A percentile compares a stretch with the other conserved stretches of the same genome.
Conservation (phyloP, 37 sponge, comb jelly and placozoan genomes). For the Oopsacas minuta region DNA sequence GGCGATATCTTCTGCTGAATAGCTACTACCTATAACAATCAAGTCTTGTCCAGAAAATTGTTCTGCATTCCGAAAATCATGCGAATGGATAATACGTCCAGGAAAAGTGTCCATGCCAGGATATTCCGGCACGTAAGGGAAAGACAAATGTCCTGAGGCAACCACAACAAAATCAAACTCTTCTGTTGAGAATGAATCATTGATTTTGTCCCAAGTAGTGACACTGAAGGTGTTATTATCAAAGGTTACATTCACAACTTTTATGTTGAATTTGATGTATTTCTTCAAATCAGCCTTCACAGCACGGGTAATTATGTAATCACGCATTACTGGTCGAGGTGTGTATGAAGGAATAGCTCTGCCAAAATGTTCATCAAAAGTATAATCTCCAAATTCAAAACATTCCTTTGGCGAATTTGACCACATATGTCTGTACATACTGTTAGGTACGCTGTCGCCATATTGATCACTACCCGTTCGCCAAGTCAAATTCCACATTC, state of each 20-base stretch:
- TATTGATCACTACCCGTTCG: slow-evolving; percentile 26
- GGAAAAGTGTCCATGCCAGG: slow-evolving; percentile 27
- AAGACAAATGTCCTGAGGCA: slow-evolving; percentile 33
- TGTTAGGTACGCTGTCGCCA: slow-evolving; percentile 23
- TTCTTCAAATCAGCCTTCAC: background rate
- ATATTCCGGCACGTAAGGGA: slow-evolving; percentile 28
- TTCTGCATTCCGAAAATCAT: slow-evolving; percentile 36
- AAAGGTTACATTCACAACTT: slow-evolving; percentile 17
- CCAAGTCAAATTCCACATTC: slow-evolving; percentile 30
- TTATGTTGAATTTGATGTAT: slow-evolving; percentile 17
- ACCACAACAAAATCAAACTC: slow-evolving; percentile 33
- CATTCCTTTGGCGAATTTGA: slow-evolving; percentile 36
- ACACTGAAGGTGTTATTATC: slow-evolving; percentile 18
- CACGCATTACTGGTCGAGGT: slow-evolving; percentile 25
- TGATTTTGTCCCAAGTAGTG: background rate
- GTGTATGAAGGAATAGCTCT: slow-evolving; percentile 32
- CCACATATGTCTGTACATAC: slow-evolving; percentile 35
- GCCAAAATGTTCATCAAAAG: slow-evolving; percentile 35
- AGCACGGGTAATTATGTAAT: slow-evolving; percentile 29
- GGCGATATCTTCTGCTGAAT: slow-evolving; percentile 34
- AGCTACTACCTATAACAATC: slow-evolving; percentile 25
- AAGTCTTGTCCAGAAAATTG: slow-evolving; percentile 25
- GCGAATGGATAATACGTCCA: slow-evolving; percentile 30
- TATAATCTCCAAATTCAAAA: slow-evolving; percentile 33
- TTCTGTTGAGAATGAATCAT: background rate